phyloP scores from a whole-genome alignment of 2,888 invertebrate species.

The Rhyacophila evoluta region DNA sequence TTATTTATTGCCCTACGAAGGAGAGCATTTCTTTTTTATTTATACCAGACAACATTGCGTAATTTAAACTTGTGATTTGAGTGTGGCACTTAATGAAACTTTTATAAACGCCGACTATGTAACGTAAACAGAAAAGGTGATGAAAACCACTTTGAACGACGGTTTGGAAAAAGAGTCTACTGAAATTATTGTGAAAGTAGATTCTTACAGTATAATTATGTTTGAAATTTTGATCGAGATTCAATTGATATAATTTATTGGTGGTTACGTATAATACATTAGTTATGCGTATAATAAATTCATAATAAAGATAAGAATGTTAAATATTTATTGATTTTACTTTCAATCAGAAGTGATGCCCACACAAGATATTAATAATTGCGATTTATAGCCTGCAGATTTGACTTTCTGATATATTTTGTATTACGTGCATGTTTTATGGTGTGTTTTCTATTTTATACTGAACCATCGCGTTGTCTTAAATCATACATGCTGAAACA shows the following conservation, averaged over 20 bases:
- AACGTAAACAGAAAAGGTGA: not conserved
- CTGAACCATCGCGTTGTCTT: too few species aligned
- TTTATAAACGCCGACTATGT: not conserved
- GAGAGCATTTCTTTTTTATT: conserved; percentile 3
- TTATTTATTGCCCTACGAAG: conserved; percentile 8
- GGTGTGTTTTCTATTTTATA: too few species aligned
- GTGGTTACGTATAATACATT: too few species aligned
- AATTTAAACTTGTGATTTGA: not conserved
- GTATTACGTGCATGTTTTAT: too few species aligned
- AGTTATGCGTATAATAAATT: too few species aligned
- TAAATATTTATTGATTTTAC: too few species aligned
- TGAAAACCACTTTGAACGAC: not conserved
- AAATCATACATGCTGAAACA: too few species aligned
- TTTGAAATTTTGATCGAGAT: not conserved
- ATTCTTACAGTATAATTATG: conserved; percentile 4
- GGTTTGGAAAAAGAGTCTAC: not conserved
- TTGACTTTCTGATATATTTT: too few species aligned
- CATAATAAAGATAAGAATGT: too few species aligned
- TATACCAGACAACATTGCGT: not conserved
- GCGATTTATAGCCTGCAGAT: too few species aligned
- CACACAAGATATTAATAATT: too few species aligned
- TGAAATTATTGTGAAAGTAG: conserved; percentile 3
- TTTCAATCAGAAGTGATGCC: too few species aligned
- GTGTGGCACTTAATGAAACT: not conserved
- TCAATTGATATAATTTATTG: not conserved